Base-by-base conservation (phyloP, 2,113 vertebrate genomes). In the Theropithecus gelada region DNA sequence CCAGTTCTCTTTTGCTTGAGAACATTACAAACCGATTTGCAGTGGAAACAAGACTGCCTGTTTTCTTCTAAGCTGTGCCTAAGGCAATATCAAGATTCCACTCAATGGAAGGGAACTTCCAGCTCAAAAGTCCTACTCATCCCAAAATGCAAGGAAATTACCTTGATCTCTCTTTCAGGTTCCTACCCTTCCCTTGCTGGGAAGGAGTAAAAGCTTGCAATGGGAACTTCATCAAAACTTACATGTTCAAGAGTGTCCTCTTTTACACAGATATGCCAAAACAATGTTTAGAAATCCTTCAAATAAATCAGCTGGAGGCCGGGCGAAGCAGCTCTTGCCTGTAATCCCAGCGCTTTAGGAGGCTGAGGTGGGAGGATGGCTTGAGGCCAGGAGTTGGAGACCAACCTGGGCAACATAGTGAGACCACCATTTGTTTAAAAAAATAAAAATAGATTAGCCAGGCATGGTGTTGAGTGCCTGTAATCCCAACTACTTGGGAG, bases 11-110 rank as follows among this genome's bases (percentile, higher is more conserved):
- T 84, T 95, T 87, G 50, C 48, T 82, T 40, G 75, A 81, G 79
- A 97, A 86, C 86, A 85, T 70, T n/a, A 85, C 72, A 96, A 90
- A 92, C n/a, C 59, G 38, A 78, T 93, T 48, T 88, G 38, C 66
- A 76, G 70, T 92, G 87, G 90, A 61, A 92, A 92, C 35, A 35
- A 83, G 43, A 7, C 64, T 83, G 91, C 25, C 45, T 45, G 52
- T 59, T 81, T 96, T 48, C 80, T 93, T 79, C 55, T 73, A 82
- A 40, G 9, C 52, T 84, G 43, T 93, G 91, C 92, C 96, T 82
- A 64, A 83, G 57, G 92, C 92, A 92, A 48, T 35, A 88, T 76
- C 75, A 93, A 89, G 75, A 92, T 96, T 97, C 68, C 57, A 93
- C 89, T 92, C 70, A 95, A 40, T 22, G 43, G 48, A 75, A 66